phyloP scores from a whole-genome alignment of 1,140 invertebrate species.

The Drosophila takahashii region DNA sequence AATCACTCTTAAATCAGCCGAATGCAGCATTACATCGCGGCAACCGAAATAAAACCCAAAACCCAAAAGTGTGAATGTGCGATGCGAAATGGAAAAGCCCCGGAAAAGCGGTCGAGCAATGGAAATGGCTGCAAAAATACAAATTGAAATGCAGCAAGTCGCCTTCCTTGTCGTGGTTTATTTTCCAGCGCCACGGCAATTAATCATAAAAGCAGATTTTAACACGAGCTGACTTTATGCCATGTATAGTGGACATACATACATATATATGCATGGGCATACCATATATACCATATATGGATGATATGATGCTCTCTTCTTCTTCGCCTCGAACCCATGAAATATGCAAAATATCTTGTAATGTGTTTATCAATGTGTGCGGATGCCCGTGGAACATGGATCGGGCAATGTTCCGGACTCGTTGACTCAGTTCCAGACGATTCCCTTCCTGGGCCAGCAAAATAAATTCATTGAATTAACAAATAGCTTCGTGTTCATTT shows the following conservation, averaged over 20 bases:
- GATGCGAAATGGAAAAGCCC: constrained; percentile 5
- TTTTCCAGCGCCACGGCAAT: constrained; percentile 57
- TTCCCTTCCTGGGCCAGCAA: constrained; percentile 5
- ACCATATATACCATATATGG: not conserved
- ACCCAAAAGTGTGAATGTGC: constrained; percentile 25
- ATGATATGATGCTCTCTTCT: not conserved
- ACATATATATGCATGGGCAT: not conserved
- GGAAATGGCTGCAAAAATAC: constrained; percentile 53
- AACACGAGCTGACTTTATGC: constrained; percentile 42
- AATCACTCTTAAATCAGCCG: constrained; percentile 33
- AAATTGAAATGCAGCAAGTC: constrained; percentile 60
- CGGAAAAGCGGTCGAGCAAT: constrained; percentile 8
- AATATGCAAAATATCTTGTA: constrained; percentile 81
- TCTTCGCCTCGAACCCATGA: constrained; percentile 43
- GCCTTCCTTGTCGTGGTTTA: constrained; percentile 38
- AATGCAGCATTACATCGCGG: constrained; percentile 21
- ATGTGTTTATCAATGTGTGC: constrained; percentile 74
- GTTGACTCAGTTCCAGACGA: constrained; percentile 16
- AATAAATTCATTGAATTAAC: constrained; percentile 76
- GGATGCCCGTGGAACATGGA: constrained; percentile 52
- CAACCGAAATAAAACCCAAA: constrained; percentile 19
- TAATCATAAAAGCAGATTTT: constrained; percentile 79
- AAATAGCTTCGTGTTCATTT: constrained; percentile 74
- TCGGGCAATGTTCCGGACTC: constrained; percentile 44
- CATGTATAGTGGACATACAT: not conserved